These are phyloP conservation scores for Passer montanus DNA, from an alignment of 2,113 vertebrate species.

Conservation along the genomic window DNA sequence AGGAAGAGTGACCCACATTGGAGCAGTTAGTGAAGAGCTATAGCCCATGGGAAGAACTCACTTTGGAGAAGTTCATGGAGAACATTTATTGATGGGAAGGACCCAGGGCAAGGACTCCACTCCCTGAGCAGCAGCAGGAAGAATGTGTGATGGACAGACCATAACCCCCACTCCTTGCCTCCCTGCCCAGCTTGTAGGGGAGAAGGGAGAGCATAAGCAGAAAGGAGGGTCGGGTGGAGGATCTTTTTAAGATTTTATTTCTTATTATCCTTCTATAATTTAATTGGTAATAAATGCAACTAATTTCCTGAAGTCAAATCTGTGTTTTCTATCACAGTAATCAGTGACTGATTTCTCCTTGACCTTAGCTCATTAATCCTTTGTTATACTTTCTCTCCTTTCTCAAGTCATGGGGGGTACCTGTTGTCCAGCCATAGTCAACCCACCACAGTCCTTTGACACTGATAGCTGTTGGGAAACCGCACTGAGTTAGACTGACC, in stretches of 20 bases:
- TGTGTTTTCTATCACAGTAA: not conserved
- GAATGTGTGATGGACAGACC: not conserved
- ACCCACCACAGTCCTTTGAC: not conserved
- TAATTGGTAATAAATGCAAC: not conserved
- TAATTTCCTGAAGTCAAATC: not conserved
- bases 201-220: not conserved
- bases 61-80: not conserved
- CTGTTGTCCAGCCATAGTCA: not conserved
- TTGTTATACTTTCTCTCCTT: not conserved
- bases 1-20: not conserved
- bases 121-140: not conserved
- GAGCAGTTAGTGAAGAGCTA: not conserved
- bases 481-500: not conserved
- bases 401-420: not conserved
- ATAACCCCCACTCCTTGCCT: not conserved
- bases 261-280: not conserved
- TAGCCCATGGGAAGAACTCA: not conserved
- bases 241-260: not conserved
- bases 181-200: not conserved
- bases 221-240: not conserved
- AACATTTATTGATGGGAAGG: not conserved
- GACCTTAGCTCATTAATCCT: not conserved
- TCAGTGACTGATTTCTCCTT: not conserved
- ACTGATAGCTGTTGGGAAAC: not conserved
- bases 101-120: not conserved